Percentiles rank a stretch among this genome's conserved stretches.
Conservation (phyloP, 2,113 vertebrate genomes). For the Carassius gibelio region DNA sequence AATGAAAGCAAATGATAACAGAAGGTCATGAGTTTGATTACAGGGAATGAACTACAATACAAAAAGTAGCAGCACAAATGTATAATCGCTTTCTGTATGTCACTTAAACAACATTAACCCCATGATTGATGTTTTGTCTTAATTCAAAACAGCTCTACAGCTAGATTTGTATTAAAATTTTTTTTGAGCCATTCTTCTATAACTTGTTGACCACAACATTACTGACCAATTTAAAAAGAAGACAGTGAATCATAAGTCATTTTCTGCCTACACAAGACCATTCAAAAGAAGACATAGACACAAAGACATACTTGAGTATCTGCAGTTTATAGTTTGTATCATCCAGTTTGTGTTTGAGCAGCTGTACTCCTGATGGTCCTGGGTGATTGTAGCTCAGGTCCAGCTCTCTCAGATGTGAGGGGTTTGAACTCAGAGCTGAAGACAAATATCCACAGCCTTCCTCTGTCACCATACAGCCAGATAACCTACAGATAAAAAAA, state of each 20-base stretch:
- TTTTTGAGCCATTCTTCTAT: neutral
- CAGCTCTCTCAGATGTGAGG: neutral
- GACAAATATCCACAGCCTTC: neutral
- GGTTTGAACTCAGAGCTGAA: conserved; percentile 9
- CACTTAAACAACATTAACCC: neutral
- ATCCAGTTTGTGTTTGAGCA: neutral
- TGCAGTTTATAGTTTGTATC: neutral
- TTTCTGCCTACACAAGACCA: neutral
- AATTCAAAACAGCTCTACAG: neutral
- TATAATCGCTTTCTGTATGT: neutral
- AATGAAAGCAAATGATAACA: no score
- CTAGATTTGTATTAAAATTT: neutral
- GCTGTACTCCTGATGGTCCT: neutral
- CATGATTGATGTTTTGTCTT: neutral
- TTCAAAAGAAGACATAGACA: neutral
- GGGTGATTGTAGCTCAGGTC: conserved; percentile 9
- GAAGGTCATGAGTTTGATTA: neutral
- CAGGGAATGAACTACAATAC: neutral
- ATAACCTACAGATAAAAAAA: neutral
- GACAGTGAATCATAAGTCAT: neutral
- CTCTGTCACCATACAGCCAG: neutral
- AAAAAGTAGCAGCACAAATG: neutral
- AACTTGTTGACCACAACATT: neutral
- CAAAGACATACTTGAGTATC: neutral
- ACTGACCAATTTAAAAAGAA: neutral